phyloP scores from a whole-genome alignment of 2,113 vertebrate genomes.

The Sphaerodactylus townsendi region DNA sequence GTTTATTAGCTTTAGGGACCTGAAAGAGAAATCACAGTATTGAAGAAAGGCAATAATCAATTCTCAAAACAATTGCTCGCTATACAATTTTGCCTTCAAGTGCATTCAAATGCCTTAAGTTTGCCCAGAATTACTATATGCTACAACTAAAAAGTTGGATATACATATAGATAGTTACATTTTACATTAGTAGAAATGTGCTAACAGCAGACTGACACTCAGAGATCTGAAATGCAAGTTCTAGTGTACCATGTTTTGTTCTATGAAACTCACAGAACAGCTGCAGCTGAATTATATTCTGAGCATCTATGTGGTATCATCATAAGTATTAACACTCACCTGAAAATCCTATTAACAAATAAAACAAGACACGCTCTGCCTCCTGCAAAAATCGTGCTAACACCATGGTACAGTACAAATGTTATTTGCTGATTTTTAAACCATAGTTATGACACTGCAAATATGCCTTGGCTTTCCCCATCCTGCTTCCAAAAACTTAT shows the following conservation, averaged over 20 bases:
- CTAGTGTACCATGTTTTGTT: neutral
- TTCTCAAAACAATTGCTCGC: neutral
- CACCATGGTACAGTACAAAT: neutral
- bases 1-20: conserved; percentile 49
- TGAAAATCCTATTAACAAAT: neutral
- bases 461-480: neutral
- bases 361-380: neutral
- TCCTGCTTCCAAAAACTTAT: neutral
- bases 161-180: neutral
- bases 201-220: neutral
- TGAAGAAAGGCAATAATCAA: conserved; percentile 12
- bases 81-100: neutral
- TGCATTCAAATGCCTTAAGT: neutral
- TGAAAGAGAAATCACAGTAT: conserved; percentile 46
- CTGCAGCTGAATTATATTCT: neutral
- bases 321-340: neutral
- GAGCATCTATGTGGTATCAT: neutral
- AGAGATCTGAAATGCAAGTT: neutral
- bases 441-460: neutral
- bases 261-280: neutral
- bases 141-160: neutral
- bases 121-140: neutral
- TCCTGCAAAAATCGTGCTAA: neutral
- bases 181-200: neutral
- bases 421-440: neutral